Evolutionary conservation across 2,797 vertebrate genomes (phyloP).

Genomic region (Thaleichthys pacificus): DNA sequence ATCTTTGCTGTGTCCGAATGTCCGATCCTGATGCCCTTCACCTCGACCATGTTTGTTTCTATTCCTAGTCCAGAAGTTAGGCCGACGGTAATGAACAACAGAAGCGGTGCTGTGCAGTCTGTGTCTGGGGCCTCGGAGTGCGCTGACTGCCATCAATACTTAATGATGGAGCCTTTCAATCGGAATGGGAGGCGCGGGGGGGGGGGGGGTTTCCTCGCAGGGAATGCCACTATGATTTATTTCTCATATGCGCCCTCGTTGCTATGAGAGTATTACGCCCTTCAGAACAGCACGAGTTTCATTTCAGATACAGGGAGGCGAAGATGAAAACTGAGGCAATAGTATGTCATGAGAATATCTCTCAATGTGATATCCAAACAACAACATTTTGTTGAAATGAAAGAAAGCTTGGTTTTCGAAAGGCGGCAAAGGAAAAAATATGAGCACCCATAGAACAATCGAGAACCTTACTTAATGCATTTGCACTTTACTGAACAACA

Average conservation of each 20-base stretch:
- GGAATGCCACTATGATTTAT: conserved; percentile 1
- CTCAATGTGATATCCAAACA: background rate
- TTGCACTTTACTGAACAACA: background rate
- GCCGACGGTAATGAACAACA: too few species aligned
- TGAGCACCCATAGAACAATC: background rate
- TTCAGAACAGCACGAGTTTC: background rate
- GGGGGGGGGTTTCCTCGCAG: background rate
- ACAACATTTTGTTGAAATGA: background rate
- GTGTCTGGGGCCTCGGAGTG: background rate
- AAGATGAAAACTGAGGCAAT: background rate
- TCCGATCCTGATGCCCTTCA: too few species aligned
- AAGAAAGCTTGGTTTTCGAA: background rate
- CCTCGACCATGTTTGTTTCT: too few species aligned
- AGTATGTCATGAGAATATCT: background rate
- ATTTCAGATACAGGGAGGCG: background rate
- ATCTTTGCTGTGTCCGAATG: too few species aligned
- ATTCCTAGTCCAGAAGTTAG: too few species aligned
- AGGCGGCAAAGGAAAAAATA: background rate
- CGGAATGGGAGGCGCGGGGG: background rate
- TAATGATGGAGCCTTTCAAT: conserved; percentile 4
- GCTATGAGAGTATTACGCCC: background rate
- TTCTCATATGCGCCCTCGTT: background rate
- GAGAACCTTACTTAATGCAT: background rate
- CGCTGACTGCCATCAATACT: background rate
- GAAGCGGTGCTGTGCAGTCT: background rate